These are phyloP conservation scores for Pygocentrus nattereri DNA, from an alignment of 2,797 vertebrate genomes.

Conservation along the genomic window DNA sequence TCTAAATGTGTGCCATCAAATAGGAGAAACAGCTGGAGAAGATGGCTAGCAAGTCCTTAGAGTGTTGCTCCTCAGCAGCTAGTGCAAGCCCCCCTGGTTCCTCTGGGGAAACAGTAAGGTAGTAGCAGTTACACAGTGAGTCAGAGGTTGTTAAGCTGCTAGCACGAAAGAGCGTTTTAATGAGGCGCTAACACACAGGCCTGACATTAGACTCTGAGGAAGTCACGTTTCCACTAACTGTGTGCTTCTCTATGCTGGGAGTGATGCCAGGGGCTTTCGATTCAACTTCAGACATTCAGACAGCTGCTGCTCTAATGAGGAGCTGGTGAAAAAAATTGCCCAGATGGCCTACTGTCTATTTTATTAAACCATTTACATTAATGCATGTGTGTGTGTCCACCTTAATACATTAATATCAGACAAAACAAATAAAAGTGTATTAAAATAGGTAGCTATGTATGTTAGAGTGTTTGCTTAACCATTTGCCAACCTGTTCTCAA, in stretches of 20 bases:
- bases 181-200: conserved; percentile 6
- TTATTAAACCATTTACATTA: background rate
- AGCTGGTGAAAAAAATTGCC: background rate
- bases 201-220: conserved; percentile 3
- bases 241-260: conserved; percentile 1
- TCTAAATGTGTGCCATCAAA: background rate
- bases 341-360: background rate
- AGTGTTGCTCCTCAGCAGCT: background rate
- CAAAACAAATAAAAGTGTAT: too few species aligned
- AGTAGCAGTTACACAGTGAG: background rate
- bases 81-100: background rate
- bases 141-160: conserved; percentile 10
- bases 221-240: background rate
- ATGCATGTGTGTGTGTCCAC: too few species aligned
- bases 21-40: background rate
- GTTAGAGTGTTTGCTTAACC: too few species aligned
- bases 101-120: background rate
- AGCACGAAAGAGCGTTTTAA: conserved; percentile 7
- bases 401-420: background rate
- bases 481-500: too few species aligned
- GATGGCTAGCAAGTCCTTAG: background rate
- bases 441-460: too few species aligned
- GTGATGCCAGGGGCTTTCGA: background rate
- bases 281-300: conserved; percentile 17
- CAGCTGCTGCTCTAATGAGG: conserved; percentile 25